Base-by-base conservation (phyloP, 2,888 invertebrate species). In the Apamea epomidion region DNA sequence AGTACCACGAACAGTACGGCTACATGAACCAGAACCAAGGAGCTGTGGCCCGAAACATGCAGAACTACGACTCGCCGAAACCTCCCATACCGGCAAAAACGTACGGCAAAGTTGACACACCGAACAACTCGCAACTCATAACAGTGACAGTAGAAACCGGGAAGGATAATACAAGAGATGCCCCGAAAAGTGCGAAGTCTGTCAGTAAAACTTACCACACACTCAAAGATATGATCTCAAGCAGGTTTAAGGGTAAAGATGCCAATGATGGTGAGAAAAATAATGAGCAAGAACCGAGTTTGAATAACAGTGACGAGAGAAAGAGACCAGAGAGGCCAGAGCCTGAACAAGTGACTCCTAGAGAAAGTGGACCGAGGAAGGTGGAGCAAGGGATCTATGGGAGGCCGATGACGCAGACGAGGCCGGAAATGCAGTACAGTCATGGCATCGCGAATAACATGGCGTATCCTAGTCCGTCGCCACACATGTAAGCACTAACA, bases 161-260 rank as follows among this genome's bases (percentile, higher is more conserved):
- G 4, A 98, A 97, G 92, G 97, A 97, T 77, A 97, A 94, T 64
- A 97, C 97, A 29, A 96, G 97, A 91, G 97, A 97, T 88, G 96
- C 97, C 1, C 97, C 96, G 0, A 97, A 97, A 93, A 97, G 96
- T 78, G 95, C 97, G 71, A 98, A 98, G 93, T 97, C 98, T n/a
- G 97, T 98, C 81, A 98, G 98, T 70, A 98, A 98, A 94, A 98
- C 98, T 0, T 98, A 98, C 92, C 98, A 98, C 93, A 98, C 98
- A 8, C 97, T 98, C 84, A 98, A 98, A 96, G 98, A 98, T 91
- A 98, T 98, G 97, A 98, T 98, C 92, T 98, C 98, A 42, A 98
- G 98, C 93, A 97, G 98, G 91, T 98, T 98, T 93, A 98, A 98
- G 90, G 98, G 97, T 89, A 97, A 97, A 92, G 97, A 97, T 48